Evolutionary conservation across 2,113 vertebrate genomes (phyloP).

Genomic region (Rhagologus leucostigma): DNA sequence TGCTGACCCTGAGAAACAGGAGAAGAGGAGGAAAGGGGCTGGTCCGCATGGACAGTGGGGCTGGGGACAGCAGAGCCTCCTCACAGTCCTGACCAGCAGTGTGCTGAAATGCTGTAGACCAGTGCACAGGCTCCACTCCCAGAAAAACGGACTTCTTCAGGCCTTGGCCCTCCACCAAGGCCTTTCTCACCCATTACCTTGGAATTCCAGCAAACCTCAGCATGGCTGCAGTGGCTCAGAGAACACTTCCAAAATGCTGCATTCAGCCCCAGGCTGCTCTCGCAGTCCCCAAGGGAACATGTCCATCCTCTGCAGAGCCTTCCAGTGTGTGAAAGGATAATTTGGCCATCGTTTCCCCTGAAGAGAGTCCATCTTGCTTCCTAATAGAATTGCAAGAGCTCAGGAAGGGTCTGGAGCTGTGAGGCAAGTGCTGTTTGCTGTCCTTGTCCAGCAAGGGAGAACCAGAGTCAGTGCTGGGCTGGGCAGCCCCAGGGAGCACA

Average conservation of each 20-base stretch:
- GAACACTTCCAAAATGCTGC: not conserved
- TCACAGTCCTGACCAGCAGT: rapidly evolving
- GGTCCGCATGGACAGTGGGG: rapidly evolving
- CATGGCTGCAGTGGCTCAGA: not conserved
- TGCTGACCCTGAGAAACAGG: not conserved
- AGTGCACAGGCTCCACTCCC: not conserved
- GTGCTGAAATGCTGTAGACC: not conserved
- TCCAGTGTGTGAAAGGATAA: not conserved
- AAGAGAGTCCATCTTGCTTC: not conserved
- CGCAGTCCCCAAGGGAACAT: not conserved
- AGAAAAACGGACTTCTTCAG: not conserved
- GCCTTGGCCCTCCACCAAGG: not conserved
- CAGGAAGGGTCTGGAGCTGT: not conserved
- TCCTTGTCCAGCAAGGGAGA: not conserved
- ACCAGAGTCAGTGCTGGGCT: not conserved
- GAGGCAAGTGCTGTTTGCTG: not conserved
- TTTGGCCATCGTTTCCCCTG: not conserved
- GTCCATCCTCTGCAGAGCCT: not conserved
- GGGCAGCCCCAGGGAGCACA: not conserved
- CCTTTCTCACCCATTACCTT: not conserved
- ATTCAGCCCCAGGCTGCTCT: not conserved
- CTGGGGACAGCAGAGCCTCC: not conserved
- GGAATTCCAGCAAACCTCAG: not conserved
- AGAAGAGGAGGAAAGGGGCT: not conserved
- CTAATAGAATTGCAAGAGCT: not conserved